Conservation (phyloP, 2,113 vertebrate species). For the Chionodraco myersi region DNA sequence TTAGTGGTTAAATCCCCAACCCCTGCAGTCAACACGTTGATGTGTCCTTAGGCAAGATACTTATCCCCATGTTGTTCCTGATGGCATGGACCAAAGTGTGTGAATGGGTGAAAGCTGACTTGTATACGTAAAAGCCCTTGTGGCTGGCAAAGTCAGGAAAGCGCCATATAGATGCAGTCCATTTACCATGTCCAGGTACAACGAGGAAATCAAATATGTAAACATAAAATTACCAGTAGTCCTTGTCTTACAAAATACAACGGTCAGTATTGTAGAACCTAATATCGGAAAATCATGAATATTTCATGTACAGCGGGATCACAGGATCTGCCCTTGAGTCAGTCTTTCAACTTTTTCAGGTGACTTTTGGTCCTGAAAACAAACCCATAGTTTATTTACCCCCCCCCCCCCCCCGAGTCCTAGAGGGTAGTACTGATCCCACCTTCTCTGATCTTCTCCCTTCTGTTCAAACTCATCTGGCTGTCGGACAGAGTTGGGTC, state of each 20-base stretch:
- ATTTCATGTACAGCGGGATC: conserved; percentile 1
- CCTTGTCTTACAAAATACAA: background rate
- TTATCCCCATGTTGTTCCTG: too few relatives aligned
- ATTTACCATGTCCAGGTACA: background rate
- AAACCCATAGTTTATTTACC: background rate
- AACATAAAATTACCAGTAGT: background rate
- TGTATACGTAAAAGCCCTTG: too few relatives aligned
- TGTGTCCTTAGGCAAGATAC: too few relatives aligned
- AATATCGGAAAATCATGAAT: background rate
- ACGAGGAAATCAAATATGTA: background rate
- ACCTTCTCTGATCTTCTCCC: conserved; percentile 30
- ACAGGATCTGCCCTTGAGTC: background rate
- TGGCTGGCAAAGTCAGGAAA: too few relatives aligned
- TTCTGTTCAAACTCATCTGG: conserved; percentile 51
- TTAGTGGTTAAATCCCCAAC: too few relatives aligned
- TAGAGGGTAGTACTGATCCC: conserved; percentile 54
- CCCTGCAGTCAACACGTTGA: too few relatives aligned
- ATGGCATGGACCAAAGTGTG: too few relatives aligned
- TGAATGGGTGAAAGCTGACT: too few relatives aligned
- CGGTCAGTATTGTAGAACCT: background rate
- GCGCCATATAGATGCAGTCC: too few relatives aligned
- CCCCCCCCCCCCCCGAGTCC: conserved; percentile 1
- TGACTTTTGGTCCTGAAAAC: background rate
- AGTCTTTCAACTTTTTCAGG: background rate
- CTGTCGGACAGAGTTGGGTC: conserved; percentile 65